Evolutionary conservation across 2,888 invertebrate genomes (phyloP).

Genomic region (Heteromyza rotundicornis): DNA sequence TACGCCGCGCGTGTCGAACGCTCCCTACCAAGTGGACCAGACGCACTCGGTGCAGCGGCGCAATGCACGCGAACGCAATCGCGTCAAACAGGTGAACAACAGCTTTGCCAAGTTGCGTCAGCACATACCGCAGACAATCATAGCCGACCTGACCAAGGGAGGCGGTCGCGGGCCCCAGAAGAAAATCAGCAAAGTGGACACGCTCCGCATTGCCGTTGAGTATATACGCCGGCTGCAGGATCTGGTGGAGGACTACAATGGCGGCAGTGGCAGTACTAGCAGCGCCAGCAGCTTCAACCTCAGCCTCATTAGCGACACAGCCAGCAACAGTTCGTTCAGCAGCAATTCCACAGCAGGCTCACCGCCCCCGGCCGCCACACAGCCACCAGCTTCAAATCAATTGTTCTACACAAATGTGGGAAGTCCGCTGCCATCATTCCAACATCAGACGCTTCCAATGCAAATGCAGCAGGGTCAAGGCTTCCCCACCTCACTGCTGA

Average conservation of each 20-base stretch:
- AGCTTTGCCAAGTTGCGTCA: conserved; percentile 90
- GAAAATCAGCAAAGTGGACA: conserved; percentile 89
- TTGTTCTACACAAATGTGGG: conserved; percentile 32
- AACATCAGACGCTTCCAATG: conserved; percentile 18
- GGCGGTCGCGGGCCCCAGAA: conserved; percentile 78
- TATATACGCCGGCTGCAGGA: conserved; percentile 85
- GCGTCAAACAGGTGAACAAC: conserved; percentile 94
- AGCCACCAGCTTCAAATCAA: conserved; percentile 6
- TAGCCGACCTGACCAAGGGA: conserved; percentile 72
- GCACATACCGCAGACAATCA: conserved; percentile 83
- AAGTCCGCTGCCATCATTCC: conserved; percentile 25
- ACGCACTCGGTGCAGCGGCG: conserved; percentile 87
- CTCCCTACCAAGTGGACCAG: conserved; percentile 65
- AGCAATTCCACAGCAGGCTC: conserved; percentile 2
- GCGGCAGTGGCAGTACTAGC: conserved; percentile 37
- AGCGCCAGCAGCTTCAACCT: conserved; percentile 46
- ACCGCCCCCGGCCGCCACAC: conserved; percentile 16
- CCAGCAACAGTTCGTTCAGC: conserved; percentile 13
- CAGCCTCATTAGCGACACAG: conserved; percentile 22
- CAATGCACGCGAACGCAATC: conserved; percentile 91
- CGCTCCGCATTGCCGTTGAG: conserved; percentile 85
- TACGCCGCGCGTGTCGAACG: conserved; percentile 23
- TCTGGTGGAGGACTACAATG: conserved; percentile 65
- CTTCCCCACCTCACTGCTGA: conserved; percentile 44
- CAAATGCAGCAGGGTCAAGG: conserved; percentile 39